Evolutionary conservation across 1,140 invertebrate species (phyloP).

Genomic region (Saccostrea cuccullata): DNA sequence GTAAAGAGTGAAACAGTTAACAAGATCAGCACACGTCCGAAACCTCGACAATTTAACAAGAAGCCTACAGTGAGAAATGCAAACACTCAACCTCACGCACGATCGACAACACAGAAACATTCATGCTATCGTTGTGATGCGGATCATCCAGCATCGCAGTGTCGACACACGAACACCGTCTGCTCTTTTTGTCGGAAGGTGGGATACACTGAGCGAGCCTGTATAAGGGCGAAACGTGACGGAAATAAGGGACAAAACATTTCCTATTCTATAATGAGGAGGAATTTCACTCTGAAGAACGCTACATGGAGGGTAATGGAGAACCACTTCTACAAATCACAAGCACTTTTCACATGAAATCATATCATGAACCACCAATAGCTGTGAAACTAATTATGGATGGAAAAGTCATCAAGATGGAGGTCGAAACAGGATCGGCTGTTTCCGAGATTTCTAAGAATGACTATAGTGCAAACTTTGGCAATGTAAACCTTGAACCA

Average conservation of each 20-base stretch:
- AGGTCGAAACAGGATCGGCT: conserved; percentile 45
- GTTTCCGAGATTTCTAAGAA: conserved; percentile 23
- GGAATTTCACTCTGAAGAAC: too few relatives aligned
- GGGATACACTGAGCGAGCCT: conserved; percentile 38
- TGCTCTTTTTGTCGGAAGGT: conserved; percentile 31
- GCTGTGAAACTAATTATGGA: conserved; percentile 1
- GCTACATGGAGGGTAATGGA: too few relatives aligned
- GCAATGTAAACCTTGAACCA: not conserved
- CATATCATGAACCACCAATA: too few relatives aligned
- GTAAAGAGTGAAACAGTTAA: conserved; percentile 13
- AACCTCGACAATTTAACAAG: not conserved
- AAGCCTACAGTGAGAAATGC: not conserved
- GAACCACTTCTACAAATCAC: too few relatives aligned
- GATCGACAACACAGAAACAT: not conserved
- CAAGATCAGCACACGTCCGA: not conserved
- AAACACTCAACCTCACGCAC: too few relatives aligned
- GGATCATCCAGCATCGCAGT: too few relatives aligned
- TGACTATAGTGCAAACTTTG: not conserved
- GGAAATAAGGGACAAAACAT: too few relatives aligned
- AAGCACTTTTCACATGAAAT: too few relatives aligned
- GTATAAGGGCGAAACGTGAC: too few relatives aligned
- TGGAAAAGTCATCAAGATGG: conserved; percentile 45
- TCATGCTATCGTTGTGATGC: not conserved
- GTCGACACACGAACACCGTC: too few relatives aligned
- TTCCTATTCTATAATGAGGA: too few relatives aligned